These are phyloP conservation scores for Hoplodrina ambigua DNA, from an alignment of 2,888 invertebrate genomes.

Conservation along the genomic window DNA sequence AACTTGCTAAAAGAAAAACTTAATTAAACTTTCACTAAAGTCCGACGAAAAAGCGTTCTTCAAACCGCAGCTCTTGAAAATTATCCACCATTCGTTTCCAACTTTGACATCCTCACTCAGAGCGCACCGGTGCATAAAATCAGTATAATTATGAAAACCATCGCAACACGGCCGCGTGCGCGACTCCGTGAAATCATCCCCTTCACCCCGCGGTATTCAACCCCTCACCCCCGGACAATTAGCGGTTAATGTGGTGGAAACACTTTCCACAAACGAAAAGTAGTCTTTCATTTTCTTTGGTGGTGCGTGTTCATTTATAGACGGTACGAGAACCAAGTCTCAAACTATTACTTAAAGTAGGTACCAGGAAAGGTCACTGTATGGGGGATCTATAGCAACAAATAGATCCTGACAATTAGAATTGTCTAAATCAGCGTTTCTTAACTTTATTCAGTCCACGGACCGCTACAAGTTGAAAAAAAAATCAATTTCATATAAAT, in stretches of 20 bases:
- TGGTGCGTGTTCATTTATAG: conserved; percentile 18
- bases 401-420: no score
- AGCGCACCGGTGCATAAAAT: conserved; percentile 61
- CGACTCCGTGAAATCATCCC: conserved; percentile 64
- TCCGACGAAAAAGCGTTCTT: neutral
- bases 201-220: conserved; percentile 32
- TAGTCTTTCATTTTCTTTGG: conserved; percentile 73
- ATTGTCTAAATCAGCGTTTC: no score
- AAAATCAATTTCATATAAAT: no score
- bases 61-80: conserved; percentile 22
- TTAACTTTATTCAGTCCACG: no score
- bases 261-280: conserved; percentile 64
- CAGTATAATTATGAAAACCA: conserved; percentile 63
- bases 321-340: conserved; percentile 2
- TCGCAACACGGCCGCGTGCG: conserved; percentile 42
- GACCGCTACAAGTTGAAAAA: no score
- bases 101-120: conserved; percentile 43
- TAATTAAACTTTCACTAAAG: conserved; percentile 35
- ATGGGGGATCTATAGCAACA: no score
- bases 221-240: conserved; percentile 66
- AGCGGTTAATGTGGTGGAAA: conserved; percentile 83
- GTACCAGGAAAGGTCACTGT: no score
- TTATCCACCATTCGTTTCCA: conserved; percentile 37
- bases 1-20: conserved; percentile 28
- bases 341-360: no score